Percentiles rank a stretch among this genome's conserved stretches.
Conservation (phyloP, 1,140 invertebrate genomes). For the Neodiprion fabricii region DNA sequence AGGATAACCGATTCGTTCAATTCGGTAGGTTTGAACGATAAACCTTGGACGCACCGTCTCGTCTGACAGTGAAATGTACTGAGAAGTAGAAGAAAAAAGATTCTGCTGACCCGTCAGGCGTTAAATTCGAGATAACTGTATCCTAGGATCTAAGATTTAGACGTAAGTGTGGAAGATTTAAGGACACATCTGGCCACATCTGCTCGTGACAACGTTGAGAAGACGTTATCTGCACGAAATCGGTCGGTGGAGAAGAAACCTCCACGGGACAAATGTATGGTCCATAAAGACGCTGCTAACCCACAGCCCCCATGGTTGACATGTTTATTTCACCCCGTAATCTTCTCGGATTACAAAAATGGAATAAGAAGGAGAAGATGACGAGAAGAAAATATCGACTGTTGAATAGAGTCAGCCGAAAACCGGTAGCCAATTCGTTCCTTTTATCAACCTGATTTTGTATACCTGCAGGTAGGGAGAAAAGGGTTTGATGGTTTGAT, state of each 20-base stretch:
- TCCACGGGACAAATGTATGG: conserved; percentile 1
- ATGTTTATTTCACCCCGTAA: conserved; percentile 48
- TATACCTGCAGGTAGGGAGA: not conserved
- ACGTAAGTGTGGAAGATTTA: conserved; percentile 3
- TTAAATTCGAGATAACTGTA: conserved; percentile 8
- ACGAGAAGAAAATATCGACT: not conserved
- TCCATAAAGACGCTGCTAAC: conserved; percentile 15
- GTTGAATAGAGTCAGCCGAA: not conserved
- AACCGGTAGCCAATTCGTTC: not conserved
- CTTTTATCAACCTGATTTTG: not conserved
- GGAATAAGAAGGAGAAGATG: not conserved
- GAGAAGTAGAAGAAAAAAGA: not conserved
- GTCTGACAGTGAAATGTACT: not conserved
- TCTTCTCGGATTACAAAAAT: conserved; percentile 44
- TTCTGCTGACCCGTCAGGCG: not conserved
- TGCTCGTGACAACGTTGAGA: not conserved
- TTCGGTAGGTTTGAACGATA: not conserved
- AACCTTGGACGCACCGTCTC: not conserved
- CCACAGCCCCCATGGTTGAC: conserved; percentile 37
- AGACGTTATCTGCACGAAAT: not conserved
- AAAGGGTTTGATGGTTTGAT: not conserved
- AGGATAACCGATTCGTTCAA: not conserved
- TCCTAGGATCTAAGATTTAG: conserved; percentile 11
- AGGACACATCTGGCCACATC: conserved; percentile 13
- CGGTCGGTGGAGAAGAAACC: not conserved